A percentile compares a stretch with the other conserved stretches of the same genome.
phyloP scores from a whole-genome alignment of 2,888 invertebrate genomes.

The Eustalomyia histrio region DNA sequence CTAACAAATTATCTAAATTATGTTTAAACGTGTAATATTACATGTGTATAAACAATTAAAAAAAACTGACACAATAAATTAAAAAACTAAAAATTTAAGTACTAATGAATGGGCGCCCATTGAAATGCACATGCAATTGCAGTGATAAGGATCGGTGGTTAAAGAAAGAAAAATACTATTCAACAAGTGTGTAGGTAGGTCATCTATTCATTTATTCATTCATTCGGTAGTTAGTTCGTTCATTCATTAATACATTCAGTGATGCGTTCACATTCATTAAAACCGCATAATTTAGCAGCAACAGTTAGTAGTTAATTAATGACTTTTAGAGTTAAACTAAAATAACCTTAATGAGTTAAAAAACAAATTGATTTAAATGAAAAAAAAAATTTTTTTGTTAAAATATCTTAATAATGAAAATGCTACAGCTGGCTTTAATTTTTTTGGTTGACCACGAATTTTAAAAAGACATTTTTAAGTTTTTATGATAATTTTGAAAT shows the following conservation, averaged over 20 bases:
- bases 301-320: not conserved
- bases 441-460: not conserved
- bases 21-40: slow-evolving; percentile 18
- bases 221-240: too few relatives aligned
- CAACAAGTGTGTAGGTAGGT: slow-evolving; percentile 48
- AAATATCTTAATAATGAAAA: not conserved
- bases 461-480: too few relatives aligned
- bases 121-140: not conserved
- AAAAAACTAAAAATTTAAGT: slow-evolving; percentile 10
- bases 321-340: not conserved
- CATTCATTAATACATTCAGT: slow-evolving; percentile 43
- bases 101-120: not conserved
- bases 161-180: not conserved
- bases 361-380: not conserved
- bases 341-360: not conserved
- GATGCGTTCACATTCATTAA: slow-evolving; percentile 39
- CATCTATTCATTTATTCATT: slow-evolving; percentile 35
- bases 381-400: not conserved
- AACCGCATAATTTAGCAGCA: not conserved
- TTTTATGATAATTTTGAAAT: too few relatives aligned
- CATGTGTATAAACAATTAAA: slow-evolving; percentile 51
- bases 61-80: slow-evolving; percentile 45
- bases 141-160: slow-evolving; percentile 41
- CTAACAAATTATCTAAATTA: slow-evolving; percentile 15
- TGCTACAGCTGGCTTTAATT: not conserved